phyloP scores from a whole-genome alignment of 1,140 invertebrate species.

The Drosophila triauraria region DNA sequence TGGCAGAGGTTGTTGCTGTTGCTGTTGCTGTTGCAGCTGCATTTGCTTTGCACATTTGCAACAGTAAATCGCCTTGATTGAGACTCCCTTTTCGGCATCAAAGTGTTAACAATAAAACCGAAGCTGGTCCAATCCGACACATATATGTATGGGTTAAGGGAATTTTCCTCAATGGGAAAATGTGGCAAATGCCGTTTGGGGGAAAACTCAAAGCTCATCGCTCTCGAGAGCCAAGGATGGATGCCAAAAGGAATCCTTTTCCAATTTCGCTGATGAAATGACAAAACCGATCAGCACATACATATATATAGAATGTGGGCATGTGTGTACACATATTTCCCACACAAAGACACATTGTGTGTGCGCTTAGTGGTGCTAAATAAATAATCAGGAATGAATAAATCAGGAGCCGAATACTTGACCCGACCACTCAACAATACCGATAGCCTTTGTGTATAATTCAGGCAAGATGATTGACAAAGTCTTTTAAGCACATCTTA shows the following conservation, averaged over 20 bases:
- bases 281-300: slow-evolving; percentile 20
- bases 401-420: slow-evolving; percentile 23
- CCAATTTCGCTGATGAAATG: slow-evolving; percentile 21
- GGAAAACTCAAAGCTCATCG: neutral
- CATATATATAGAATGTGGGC: neutral
- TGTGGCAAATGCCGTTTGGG: slow-evolving; percentile 23
- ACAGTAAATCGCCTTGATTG: slow-evolving; percentile 52
- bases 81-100: neutral
- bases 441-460: slow-evolving; percentile 2
- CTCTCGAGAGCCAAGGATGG: neutral
- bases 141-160: neutral
- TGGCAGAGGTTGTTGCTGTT: no score
- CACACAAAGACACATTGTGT: slow-evolving; percentile 22
- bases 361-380: slow-evolving; percentile 28
- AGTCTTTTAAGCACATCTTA: neutral
- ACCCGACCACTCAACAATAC: slow-evolving; percentile 15
- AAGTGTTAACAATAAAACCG: slow-evolving; percentile 60
- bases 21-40: slow-evolving; percentile 4
- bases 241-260: slow-evolving; percentile 29
- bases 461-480: neutral
- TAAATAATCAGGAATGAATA: slow-evolving; percentile 61
- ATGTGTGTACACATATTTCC: neutral
- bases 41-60: slow-evolving; percentile 37
- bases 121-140: slow-evolving; percentile 20
- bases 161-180: slow-evolving; percentile 19